A percentile compares a stretch with the other conserved stretches of the same genome.
Evolutionary conservation across 64 coral and sea anemone species (phyloP).

Genomic region (Cladopsammia gracilis): DNA sequence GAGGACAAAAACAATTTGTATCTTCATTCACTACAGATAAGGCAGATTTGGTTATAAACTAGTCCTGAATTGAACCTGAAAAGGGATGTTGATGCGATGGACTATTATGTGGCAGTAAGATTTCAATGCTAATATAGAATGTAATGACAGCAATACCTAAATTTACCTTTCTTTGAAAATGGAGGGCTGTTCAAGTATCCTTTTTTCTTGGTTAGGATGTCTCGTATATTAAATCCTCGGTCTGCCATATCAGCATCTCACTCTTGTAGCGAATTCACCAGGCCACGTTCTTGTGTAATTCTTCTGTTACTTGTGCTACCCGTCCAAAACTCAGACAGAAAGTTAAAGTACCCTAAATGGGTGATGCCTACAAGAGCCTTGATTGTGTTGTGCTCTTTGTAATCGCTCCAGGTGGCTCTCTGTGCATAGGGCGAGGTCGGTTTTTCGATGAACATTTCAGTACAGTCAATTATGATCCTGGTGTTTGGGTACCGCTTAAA

Average conservation of each 20-base stretch:
- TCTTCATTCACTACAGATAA: conserved; percentile 7
- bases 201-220: conserved; percentile 69
- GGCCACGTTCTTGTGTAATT: conserved; percentile 43
- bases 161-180: conserved; percentile 31
- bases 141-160: neutral
- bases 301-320: neutral
- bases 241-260: conserved; percentile 10
- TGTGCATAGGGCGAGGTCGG: conserved; percentile 28
- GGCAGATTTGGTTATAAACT: conserved; percentile 5
- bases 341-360: conserved; percentile 3
- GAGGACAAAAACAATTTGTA: neutral
- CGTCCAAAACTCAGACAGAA: neutral
- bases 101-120: conserved; percentile 4
- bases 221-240: conserved; percentile 61
- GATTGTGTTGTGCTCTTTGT: conserved; percentile 13
- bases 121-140: conserved; percentile 9
- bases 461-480: conserved; percentile 14
- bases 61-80: neutral
- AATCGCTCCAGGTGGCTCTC: conserved; percentile 36
- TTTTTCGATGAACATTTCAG: conserved; percentile 20
- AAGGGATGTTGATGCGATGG: neutral
- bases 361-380: conserved; percentile 26
- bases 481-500: conserved; percentile 11
- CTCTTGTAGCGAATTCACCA: neutral
- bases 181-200: conserved; percentile 63